phyloP scores from a whole-genome alignment of 2,797 vertebrate genomes.

The Enteromius trimaculatus region DNA sequence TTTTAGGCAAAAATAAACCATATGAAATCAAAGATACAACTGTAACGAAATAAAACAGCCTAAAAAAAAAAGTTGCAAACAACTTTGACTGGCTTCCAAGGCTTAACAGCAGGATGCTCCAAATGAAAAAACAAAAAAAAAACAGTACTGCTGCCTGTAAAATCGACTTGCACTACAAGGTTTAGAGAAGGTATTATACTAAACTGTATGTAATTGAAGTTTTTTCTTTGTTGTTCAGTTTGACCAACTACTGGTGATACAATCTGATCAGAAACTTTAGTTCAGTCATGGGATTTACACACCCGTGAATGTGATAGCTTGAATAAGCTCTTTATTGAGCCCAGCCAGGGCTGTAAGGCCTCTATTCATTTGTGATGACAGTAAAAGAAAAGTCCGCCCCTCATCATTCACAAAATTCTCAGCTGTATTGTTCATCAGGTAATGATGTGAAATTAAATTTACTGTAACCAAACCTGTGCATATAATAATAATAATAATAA shows the following conservation, averaged over 20 bases:
- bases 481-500: not conserved
- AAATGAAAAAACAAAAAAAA: not conserved
- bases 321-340: conserved; percentile 10
- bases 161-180: not conserved
- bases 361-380: not conserved
- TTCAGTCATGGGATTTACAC: conserved; percentile 7
- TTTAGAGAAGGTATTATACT: not conserved
- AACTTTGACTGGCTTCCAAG: conserved; percentile 49
- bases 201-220: not conserved
- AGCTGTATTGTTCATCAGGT: not conserved
- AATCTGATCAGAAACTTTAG: conserved; percentile 27
- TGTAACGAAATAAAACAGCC: conserved; percentile 41
- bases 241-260: not conserved
- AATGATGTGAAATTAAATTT: not conserved
- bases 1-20: conserved; percentile 51
- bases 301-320: not conserved
- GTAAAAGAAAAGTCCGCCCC: not conserved
- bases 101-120: conserved; percentile 43
- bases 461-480: not conserved
- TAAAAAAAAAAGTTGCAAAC: conserved; percentile 44
- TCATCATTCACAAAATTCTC: conserved; percentile 15
- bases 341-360: conserved; percentile 26
- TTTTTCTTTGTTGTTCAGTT: conserved; percentile 12
- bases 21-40: conserved; percentile 30
- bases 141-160: conserved; percentile 14